A percentile compares a stretch with the other conserved stretches of the same genome.
These are phyloP conservation scores for Popillia japonica DNA, from an alignment of 1,140 invertebrate species.

Conservation along the genomic window DNA sequence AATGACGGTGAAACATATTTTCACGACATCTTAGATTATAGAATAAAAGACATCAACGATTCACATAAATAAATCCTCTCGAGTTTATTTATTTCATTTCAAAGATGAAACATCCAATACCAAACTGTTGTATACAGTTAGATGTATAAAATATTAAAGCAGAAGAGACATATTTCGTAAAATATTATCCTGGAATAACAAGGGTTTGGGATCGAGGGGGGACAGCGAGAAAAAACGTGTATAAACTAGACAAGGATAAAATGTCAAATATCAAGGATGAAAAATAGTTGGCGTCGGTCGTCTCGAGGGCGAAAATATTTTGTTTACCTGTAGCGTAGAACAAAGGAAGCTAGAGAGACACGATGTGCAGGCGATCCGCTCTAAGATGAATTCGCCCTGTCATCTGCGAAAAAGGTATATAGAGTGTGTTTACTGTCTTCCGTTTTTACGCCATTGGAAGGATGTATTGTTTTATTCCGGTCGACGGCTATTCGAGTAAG, in stretches of 20 bases:
- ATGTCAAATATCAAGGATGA: neutral
- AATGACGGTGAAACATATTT: no score
- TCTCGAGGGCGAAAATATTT: neutral
- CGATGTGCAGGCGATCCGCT: no score
- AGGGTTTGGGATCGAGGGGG: neutral
- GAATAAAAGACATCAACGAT: no score
- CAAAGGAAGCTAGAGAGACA: neutral
- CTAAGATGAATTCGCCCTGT: no score
- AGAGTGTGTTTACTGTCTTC: no score
- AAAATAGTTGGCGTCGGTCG: neutral
- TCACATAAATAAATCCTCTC: no score
- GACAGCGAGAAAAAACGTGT: neutral
- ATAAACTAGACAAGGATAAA: neutral
- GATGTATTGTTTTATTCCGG: neutral
- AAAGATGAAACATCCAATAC: no score
- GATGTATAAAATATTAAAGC: neutral
- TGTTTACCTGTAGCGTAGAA: neutral
- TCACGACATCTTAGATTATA: no score
- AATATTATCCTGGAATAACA: neutral
- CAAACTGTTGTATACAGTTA: no score
- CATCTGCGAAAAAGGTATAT: no score
- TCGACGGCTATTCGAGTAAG: neutral
- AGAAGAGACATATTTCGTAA: slow-evolving; percentile 10
- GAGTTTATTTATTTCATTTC: no score
- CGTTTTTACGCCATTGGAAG: no score